A percentile compares a stretch with the other conserved stretches of the same genome.
phyloP scores from a whole-genome alignment of 1,140 invertebrate species.

The Pachypsylla venusta region DNA sequence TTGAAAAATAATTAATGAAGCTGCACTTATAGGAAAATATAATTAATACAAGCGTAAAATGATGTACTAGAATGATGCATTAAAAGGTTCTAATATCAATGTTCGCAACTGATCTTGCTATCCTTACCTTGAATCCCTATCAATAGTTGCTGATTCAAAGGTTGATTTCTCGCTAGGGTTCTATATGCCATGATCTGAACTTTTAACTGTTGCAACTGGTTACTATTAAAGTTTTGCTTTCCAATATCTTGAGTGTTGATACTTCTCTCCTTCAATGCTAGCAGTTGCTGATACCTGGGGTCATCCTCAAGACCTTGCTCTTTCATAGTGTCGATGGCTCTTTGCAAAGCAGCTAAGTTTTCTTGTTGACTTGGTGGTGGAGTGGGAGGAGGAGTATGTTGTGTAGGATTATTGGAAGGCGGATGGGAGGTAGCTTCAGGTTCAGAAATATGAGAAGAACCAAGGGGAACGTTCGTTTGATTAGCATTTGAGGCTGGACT shows the following conservation, averaged over 20 bases:
- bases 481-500: background rate
- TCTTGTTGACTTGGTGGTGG: conserved; percentile 36
- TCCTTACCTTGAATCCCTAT: conserved; percentile 48
- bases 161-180: conserved; percentile 75
- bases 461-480: no score
- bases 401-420: background rate
- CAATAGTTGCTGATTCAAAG: conserved; percentile 60
- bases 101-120: no score
- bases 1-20: no score
- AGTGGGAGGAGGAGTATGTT: background rate
- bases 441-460: background rate
- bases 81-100: no score
- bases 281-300: conserved; percentile 70
- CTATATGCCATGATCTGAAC: conserved; percentile 96
- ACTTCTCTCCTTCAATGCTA: conserved; percentile 49
- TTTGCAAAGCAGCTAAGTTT: conserved; percentile 62
- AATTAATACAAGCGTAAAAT: no score
- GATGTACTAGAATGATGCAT: no score
- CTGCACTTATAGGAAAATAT: no score
- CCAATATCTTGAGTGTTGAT: conserved; percentile 3
- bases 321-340: conserved; percentile 82
- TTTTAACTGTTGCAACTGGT: conserved; percentile 66
- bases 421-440: background rate
- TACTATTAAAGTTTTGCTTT: conserved; percentile 39
- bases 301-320: conserved; percentile 85